These are phyloP conservation scores for Parthenolecanium corni DNA, from an alignment of 2,888 invertebrate genomes.

Conservation along the genomic window DNA sequence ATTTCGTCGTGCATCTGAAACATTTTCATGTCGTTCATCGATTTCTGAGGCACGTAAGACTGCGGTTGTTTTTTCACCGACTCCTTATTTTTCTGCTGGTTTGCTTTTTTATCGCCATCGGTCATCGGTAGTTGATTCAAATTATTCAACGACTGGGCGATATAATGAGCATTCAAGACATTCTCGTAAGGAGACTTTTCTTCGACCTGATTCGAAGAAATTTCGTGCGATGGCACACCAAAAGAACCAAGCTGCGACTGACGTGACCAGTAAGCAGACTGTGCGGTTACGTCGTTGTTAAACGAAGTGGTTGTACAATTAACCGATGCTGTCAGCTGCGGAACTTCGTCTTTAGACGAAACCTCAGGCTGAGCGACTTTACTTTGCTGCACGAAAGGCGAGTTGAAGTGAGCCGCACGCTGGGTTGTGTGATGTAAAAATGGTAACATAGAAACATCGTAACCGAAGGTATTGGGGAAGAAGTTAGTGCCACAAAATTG, in stretches of 20 bases:
- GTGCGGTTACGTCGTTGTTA: neutral
- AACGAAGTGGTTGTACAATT: neutral
- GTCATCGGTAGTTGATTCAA: neutral
- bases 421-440: constrained; percentile 14
- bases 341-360: neutral
- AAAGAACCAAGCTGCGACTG: constrained; percentile 15
- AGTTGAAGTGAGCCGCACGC: constrained; percentile 10
- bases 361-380: neutral
- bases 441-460: constrained; percentile 22
- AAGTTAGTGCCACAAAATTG: constrained; percentile 8
- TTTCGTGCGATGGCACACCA: constrained; percentile 18
- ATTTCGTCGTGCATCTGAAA: neutral
- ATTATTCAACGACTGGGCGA: neutral
- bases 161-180: neutral
- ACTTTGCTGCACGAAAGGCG: constrained; percentile 2
- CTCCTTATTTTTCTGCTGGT: constrained; percentile 2
- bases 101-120: constrained; percentile 4
- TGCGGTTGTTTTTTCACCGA: neutral
- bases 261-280: constrained; percentile 16
- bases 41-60: neutral
- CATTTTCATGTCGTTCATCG: neutral
- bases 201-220: neutral
- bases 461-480: constrained; percentile 14
- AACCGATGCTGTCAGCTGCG: constrained; percentile 5
- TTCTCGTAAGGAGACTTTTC: constrained; percentile 2